Conservation (phyloP, 2,797 vertebrate species). For the Coregonus sp. region DNA sequence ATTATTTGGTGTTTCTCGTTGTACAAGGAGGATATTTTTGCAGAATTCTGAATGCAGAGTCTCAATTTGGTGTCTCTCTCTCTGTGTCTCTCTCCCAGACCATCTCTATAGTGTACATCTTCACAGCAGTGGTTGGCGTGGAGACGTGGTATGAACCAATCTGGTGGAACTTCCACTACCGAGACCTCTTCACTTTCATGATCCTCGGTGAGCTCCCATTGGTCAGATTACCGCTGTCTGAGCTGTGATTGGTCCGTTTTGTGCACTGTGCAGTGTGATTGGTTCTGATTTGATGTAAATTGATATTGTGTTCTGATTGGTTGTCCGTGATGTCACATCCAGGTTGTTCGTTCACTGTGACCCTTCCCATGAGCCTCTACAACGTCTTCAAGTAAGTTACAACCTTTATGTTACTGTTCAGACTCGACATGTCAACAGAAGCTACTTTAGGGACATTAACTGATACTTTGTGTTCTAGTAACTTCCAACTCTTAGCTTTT, state of each 20-base stretch:
- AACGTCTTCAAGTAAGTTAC: slow-evolving; percentile 89
- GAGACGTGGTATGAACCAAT: slow-evolving; percentile 94
- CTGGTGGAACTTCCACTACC: slow-evolving; percentile 88
- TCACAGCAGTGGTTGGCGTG: slow-evolving; percentile 93
- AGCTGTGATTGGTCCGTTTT: background rate
- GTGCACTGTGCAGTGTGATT: background rate
- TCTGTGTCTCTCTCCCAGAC: slow-evolving; percentile 78
- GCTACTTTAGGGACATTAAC: background rate
- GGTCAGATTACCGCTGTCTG: background rate
- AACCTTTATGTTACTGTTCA: background rate
- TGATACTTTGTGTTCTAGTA: background rate
- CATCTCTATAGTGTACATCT: slow-evolving; percentile 93
- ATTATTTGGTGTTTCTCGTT: no score
- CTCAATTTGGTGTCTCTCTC: background rate
- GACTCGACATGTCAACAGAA: background rate
- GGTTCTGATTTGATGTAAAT: background rate
- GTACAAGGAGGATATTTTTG: no score
- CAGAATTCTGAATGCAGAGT: no score
- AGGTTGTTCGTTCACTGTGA: slow-evolving; percentile 91
- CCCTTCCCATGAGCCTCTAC: slow-evolving; percentile 93
- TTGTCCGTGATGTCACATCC: slow-evolving; percentile 33
- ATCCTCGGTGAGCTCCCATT: slow-evolving; percentile 87
- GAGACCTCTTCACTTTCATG: slow-evolving; percentile 95
- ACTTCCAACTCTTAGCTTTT: background rate
- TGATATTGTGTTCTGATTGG: background rate